Percentiles rank a stretch among this genome's conserved stretches.
These are phyloP conservation scores for Electrona antarctica DNA, from an alignment of 2,113 vertebrate species.

Conservation along the genomic window DNA sequence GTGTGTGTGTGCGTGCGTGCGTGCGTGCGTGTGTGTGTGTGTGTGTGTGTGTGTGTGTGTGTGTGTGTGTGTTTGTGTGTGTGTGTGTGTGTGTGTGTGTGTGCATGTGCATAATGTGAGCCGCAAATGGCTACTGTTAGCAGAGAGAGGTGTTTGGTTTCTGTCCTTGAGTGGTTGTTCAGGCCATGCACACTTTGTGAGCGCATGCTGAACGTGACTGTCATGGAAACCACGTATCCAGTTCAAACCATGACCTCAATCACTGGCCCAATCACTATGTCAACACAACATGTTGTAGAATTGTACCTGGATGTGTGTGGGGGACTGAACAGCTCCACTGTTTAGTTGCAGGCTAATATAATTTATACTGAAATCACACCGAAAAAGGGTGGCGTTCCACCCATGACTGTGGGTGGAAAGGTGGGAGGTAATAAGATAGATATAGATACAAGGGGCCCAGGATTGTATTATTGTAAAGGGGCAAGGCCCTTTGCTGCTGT, in stretches of 20 bases:
- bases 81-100: too few relatives aligned
- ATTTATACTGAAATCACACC: too few relatives aligned
- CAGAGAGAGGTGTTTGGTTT: constrained; percentile 34
- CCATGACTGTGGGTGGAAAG: too few relatives aligned
- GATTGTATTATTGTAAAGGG: too few relatives aligned
- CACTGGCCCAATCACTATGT: neutral
- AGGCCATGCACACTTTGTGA: constrained; percentile 3
- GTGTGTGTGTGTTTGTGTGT: neutral
- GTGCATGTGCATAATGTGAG: constrained; percentile 27
- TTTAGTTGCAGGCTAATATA: too few relatives aligned
- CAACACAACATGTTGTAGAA: neutral
- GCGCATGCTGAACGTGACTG: constrained; percentile 7
- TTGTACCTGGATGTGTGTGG: neutral
- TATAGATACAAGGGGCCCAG: too few relatives aligned
- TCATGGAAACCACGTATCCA: constrained; percentile 47
- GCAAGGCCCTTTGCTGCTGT: too few relatives aligned
- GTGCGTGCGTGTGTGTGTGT: neutral
- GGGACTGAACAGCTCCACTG: too few relatives aligned
- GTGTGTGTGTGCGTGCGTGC: constrained; percentile 4
- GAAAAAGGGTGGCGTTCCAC: too few relatives aligned
- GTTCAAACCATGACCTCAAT: constrained; percentile 58
- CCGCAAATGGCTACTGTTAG: constrained; percentile 3
- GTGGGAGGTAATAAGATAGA: too few relatives aligned
- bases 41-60: neutral
- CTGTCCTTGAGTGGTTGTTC: constrained; percentile 45